A percentile compares a stretch with the other conserved stretches of the same genome.
Evolutionary conservation across 2,888 invertebrate genomes (phyloP).

Genomic region (Drosophila fulvimacula): DNA sequence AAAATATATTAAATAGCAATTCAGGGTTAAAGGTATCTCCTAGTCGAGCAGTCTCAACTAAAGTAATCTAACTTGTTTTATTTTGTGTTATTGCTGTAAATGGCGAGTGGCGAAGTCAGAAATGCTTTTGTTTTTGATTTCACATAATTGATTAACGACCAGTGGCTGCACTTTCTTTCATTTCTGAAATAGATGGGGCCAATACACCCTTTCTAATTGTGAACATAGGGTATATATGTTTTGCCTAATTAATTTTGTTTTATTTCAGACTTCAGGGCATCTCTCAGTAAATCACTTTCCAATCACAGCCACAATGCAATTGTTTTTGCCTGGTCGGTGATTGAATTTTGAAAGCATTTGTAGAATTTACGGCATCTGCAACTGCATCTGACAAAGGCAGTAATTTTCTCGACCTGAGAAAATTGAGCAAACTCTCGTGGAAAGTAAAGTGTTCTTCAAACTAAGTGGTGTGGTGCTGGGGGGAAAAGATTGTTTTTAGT

Average conservation of each 20-base stretch:
- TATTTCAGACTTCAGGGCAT: slow-evolving; percentile 14
- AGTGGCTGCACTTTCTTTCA: slow-evolving; percentile 21
- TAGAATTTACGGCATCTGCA: slow-evolving; percentile 47
- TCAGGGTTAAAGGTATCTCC: no score
- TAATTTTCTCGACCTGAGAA: slow-evolving; percentile 57
- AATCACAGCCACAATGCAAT: slow-evolving; percentile 1
- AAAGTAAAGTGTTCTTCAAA: slow-evolving; percentile 23
- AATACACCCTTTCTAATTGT: slow-evolving; percentile 3
- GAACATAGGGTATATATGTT: no score
- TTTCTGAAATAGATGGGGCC: slow-evolving; percentile 9
- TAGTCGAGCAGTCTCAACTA: no score
- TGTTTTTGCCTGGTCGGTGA: slow-evolving; percentile 31
- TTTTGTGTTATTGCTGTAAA: slow-evolving; percentile 66
- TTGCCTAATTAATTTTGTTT: background rate
- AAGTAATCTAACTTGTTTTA: no score
- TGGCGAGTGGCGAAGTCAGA: slow-evolving; percentile 46
- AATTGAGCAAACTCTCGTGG: slow-evolving; percentile 42
- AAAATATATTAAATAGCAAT: no score
- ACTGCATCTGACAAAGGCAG: slow-evolving; percentile 70
- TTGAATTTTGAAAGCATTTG: slow-evolving; percentile 60
- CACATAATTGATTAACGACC: slow-evolving; percentile 70
- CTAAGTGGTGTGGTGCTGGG: background rate
- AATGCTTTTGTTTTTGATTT: slow-evolving; percentile 46
- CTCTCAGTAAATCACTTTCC: background rate
- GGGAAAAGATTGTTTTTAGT: no score